Conservation (phyloP, 2,797 vertebrate genomes). For the Aselliscus stoliczkanus region DNA sequence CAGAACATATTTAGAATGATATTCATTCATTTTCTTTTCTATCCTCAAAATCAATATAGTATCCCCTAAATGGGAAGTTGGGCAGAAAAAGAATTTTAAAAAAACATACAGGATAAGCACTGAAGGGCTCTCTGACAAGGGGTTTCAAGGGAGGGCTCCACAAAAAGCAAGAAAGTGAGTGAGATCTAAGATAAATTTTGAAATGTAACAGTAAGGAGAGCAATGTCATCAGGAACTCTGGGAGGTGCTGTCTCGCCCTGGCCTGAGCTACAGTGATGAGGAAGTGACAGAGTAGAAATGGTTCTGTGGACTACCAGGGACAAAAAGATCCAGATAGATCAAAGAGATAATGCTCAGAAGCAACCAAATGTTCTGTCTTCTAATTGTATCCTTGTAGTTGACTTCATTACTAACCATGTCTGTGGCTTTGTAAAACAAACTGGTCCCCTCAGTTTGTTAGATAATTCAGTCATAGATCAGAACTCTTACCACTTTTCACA, state of each 20-base stretch:
- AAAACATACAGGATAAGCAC: not conserved
- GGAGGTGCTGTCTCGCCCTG: not conserved
- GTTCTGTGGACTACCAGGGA: fast-evolving
- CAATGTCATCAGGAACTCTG: not conserved
- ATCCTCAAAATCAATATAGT: not conserved
- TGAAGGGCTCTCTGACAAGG: not conserved
- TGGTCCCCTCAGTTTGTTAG: not conserved
- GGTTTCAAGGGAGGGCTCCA: not conserved
- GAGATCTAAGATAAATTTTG: not conserved
- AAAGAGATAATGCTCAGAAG: not conserved
- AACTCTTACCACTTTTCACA: not conserved
- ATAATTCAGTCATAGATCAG: not conserved
- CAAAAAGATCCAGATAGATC: not conserved
- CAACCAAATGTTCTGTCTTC: not conserved
- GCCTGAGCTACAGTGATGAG: not conserved
- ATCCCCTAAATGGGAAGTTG: not conserved
- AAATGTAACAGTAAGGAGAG: not conserved
- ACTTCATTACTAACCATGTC: not conserved
- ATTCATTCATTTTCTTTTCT: not conserved
- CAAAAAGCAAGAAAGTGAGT: not conserved
- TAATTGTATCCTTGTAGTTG: not conserved
- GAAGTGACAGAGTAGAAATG: not conserved
- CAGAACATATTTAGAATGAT: not conserved
- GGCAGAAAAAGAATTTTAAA: not conserved
- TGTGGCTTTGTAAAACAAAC: not conserved